Percentiles rank a stretch among this genome's conserved stretches.
Evolutionary conservation across 92 coral and sea anemone species (phyloP).

Genomic region (Hydrozoanthus gracilis): DNA sequence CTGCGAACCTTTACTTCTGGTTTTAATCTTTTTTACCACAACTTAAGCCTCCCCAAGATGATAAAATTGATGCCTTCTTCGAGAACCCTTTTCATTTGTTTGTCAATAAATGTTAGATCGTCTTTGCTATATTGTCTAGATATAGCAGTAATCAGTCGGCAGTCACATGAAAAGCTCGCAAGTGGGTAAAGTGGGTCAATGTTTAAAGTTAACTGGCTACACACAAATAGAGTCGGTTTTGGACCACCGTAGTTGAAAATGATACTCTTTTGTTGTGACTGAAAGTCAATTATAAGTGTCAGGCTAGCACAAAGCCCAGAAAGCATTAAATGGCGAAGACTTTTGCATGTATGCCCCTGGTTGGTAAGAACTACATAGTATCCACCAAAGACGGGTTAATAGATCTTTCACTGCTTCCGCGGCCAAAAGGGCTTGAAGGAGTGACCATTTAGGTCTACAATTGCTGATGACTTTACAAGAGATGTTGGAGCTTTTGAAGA

Average conservation of each 20-base stretch:
- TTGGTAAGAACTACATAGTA: slow-evolving; percentile 48
- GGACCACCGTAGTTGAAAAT: slow-evolving; percentile 65
- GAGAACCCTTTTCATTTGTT: not conserved
- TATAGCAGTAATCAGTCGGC: no score
- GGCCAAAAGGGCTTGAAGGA: slow-evolving; percentile 71
- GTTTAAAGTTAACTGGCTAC: slow-evolving; percentile 48
- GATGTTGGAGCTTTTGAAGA: no score
- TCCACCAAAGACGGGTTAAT: slow-evolving; percentile 61
- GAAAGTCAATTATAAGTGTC: slow-evolving; percentile 68
- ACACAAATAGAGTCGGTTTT: slow-evolving; percentile 61
- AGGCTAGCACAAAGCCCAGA: slow-evolving; percentile 68
- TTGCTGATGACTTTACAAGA: no score
- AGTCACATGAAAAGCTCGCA: no score
- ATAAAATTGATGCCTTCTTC: no score
- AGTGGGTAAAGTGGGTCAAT: slow-evolving; percentile 62
- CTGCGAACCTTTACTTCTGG: slow-evolving; percentile 63
- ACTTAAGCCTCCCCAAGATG: no score
- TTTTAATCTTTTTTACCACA: no score
- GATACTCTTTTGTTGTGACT: slow-evolving; percentile 65
- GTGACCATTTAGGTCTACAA: no score
- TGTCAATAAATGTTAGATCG: no score
- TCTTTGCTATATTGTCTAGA: no score
- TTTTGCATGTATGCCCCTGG: slow-evolving; percentile 47
- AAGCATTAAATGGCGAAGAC: slow-evolving; percentile 47
- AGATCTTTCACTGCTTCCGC: slow-evolving; percentile 56